A percentile compares a stretch with the other conserved stretches of the same genome.
Evolutionary conservation across 2,797 vertebrate species (phyloP).

Genomic region (Antennarius maculatus): DNA sequence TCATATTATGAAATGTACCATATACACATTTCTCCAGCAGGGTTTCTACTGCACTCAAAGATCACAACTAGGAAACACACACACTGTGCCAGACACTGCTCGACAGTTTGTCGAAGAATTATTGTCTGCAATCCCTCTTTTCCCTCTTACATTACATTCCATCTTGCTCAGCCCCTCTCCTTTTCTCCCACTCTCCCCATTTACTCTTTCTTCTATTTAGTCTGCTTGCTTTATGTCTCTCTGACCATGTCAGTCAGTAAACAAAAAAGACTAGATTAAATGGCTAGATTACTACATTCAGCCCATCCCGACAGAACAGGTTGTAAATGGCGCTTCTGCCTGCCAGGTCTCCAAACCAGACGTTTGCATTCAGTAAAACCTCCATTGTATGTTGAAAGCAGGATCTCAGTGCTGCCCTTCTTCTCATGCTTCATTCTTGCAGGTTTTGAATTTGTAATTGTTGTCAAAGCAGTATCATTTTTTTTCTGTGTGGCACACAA

Average conservation of each 20-base stretch:
- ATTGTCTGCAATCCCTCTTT: conserved; percentile 28
- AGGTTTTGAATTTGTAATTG: conserved; percentile 29
- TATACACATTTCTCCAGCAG: conserved; percentile 8
- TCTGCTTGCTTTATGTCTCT: conserved; percentile 54
- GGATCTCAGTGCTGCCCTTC: conserved; percentile 2
- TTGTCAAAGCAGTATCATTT: conserved; percentile 20
- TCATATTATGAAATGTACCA: conserved; percentile 20
- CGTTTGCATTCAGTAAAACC: conserved; percentile 30
- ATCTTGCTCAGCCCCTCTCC: conserved; percentile 21
- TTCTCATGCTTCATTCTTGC: conserved; percentile 1
- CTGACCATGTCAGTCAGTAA: conserved; percentile 56
- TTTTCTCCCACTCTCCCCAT: conserved; percentile 6
- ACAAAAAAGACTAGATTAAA: conserved; percentile 62
- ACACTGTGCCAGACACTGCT: conserved; percentile 8
- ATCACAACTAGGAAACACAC: not conserved
- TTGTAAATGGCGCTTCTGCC: conserved; percentile 32
- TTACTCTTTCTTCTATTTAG: conserved; percentile 16
- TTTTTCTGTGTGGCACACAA: conserved; percentile 20
- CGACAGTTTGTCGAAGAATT: conserved; percentile 40
- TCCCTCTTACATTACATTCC: conserved; percentile 1
- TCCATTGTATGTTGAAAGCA: conserved; percentile 20
- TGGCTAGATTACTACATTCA: conserved; percentile 32
- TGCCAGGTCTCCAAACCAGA: conserved; percentile 22
- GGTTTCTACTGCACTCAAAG: conserved; percentile 16
- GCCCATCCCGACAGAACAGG: conserved; percentile 18